A percentile compares a stretch with the other conserved stretches of the same genome.
phyloP scores from a whole-genome alignment of 2,113 vertebrate species.

The Cyprinus carpio region DNA sequence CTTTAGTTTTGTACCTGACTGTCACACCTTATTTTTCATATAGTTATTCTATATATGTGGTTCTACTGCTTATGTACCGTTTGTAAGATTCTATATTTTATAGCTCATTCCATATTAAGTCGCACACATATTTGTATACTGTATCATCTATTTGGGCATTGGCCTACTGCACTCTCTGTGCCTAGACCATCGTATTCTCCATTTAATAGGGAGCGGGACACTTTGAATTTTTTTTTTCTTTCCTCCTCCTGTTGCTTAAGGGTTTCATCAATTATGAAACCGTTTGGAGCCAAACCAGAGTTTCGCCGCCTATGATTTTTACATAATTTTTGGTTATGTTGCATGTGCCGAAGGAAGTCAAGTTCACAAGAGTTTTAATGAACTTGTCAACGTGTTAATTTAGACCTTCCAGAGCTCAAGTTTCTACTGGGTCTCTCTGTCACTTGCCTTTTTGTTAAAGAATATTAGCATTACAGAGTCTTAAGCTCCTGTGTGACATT shows the following conservation, averaged over 20 bases:
- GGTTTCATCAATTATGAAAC: background rate
- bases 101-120: conserved; percentile 57
- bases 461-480: conserved; percentile 10
- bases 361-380: conserved; percentile 9
- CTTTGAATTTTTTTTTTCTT: background rate
- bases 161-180: conserved; percentile 62
- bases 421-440: background rate
- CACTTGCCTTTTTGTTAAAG: background rate
- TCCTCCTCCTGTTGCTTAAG: background rate
- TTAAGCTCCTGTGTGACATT: background rate
- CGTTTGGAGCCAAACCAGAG: background rate
- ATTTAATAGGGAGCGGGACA: background rate
- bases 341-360: background rate
- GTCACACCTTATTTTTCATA: conserved; percentile 4
- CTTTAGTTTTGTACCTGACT: background rate
- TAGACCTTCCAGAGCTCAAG: background rate
- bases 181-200: conserved; percentile 61
- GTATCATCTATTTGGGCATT: conserved; percentile 60
- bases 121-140: conserved; percentile 53
- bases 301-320: background rate
- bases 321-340: background rate
- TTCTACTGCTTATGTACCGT: conserved; percentile 12
- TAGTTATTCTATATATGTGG: conserved; percentile 30
- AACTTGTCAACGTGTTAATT: background rate
- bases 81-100: conserved; percentile 53